Evolutionary conservation across 2,888 invertebrate species (phyloP), one percentile per base, ranked within the genome.

Genomic region (Mesoligia furuncula): DNA sequence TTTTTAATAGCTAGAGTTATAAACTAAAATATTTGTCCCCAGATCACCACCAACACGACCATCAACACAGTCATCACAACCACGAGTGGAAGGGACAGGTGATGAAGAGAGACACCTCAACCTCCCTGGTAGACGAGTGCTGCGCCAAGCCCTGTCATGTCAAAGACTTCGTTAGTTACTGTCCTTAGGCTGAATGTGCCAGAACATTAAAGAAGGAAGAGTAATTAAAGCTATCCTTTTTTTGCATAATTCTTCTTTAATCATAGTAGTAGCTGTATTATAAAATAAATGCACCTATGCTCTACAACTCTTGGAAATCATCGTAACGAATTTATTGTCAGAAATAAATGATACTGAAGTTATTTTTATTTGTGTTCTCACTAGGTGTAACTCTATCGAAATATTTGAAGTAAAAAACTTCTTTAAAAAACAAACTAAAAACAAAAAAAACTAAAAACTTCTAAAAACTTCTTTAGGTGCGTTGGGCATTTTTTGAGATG

Each of bases 121-220:
- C 27, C 8, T 76, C 78, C 62, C 15, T 78, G 8, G 62, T 62
- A 1, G 78, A 78, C 15, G n/a, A 71, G 57, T 90, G 89, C 66
- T 90, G 89, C 67, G 15, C 45, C 9, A 87, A 85, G 15, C 80
- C 85, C 2, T 90, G 89, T 62, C 72, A 73, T 36, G 73, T 87
- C n/a, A 81, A 81, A 74, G 88, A 88, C 45, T 82, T 78, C 4
- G 11, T 78, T 11, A 78, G 77, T 36, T 83, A 78, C 27, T 78
- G 78, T 15, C 83, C 78, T 15, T 82, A 75, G 42, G 7, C 24
- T 24, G 51, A 9, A 2, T 24, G 24, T 9, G 51, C 2, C n/a
- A 59, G 15, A 7, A 24, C 2, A 20, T 36, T 2, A 2, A n/a
- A 24, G 7, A n/a, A 48, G 39, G 17, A n/a, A 39, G 9, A 48